Evolutionary conservation across 2,113 vertebrate species (phyloP).

Genomic region (Platichthys flesus): DNA sequence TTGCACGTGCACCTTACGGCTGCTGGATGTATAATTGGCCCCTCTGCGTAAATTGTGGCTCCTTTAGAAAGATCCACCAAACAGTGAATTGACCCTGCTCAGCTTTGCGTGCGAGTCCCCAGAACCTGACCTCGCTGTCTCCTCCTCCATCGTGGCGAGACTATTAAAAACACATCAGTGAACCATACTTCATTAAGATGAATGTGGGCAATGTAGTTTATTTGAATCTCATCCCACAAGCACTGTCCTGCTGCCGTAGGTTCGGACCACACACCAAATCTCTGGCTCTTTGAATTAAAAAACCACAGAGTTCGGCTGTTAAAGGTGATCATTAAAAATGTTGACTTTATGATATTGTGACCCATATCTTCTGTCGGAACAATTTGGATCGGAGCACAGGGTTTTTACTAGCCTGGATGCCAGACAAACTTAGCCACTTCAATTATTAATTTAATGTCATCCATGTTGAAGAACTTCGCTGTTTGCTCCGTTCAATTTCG

Average conservation of each 20-base stretch:
- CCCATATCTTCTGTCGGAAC: background rate
- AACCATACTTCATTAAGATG: background rate
- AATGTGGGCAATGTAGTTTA: background rate
- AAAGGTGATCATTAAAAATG: background rate
- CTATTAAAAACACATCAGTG: background rate
- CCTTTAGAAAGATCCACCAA: too few species aligned
- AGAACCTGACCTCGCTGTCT: background rate
- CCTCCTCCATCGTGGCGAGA: background rate
- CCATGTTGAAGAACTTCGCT: too few species aligned
- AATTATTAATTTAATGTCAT: too few species aligned
- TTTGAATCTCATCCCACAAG: background rate
- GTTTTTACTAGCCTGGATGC: too few species aligned
- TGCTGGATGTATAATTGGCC: background rate
- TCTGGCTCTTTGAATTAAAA: background rate
- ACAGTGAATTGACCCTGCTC: background rate
- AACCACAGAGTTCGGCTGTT: background rate
- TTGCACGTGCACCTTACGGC: background rate
- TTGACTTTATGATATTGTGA: background rate
- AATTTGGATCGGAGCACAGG: background rate
- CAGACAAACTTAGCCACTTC: too few species aligned
- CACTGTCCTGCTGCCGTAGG: background rate
- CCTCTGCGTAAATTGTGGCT: background rate
- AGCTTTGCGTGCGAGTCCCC: background rate
- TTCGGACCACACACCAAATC: background rate
- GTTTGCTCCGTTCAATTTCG: too few species aligned